phyloP scores from a whole-genome alignment of 2,888 invertebrate species.

The Nebria salina region DNA sequence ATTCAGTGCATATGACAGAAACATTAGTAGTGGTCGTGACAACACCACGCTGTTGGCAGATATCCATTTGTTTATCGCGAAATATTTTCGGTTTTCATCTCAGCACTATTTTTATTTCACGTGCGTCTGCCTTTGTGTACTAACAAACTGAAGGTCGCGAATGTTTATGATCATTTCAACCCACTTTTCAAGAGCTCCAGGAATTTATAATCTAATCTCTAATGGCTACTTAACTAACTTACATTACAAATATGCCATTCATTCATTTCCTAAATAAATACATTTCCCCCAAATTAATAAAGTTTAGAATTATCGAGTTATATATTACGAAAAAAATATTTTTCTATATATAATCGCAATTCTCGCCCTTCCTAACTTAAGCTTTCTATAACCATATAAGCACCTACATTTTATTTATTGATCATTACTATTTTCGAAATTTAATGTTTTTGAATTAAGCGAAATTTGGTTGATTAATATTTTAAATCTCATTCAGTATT shows the following conservation, averaged over 20 bases:
- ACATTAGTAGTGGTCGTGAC: constrained; percentile 13
- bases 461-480: too few species aligned
- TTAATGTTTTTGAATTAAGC: too few species aligned
- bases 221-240: too few species aligned
- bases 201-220: not conserved
- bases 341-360: too few species aligned
- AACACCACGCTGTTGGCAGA: constrained; percentile 21
- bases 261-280: not conserved
- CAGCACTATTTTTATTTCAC: constrained; percentile 32
- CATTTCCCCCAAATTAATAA: too few species aligned
- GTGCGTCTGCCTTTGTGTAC: constrained; percentile 30
- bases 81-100: constrained; percentile 29
- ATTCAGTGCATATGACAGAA: constrained; percentile 16
- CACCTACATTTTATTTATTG: too few species aligned
- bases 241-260: not conserved
- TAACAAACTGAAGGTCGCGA: constrained; percentile 30
- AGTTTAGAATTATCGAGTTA: too few species aligned
- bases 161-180: not conserved
- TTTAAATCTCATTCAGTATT: too few species aligned
- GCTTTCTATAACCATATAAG: too few species aligned
- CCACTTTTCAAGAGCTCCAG: not conserved
- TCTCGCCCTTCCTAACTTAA: too few species aligned
- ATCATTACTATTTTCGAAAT: too few species aligned
- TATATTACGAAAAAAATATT: too few species aligned
- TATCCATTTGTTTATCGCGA: constrained; percentile 13